Evolutionary conservation across 2,797 vertebrate genomes (phyloP), one percentile per base, ranked within the genome.

Genomic region (Dallia pectoralis): DNA sequence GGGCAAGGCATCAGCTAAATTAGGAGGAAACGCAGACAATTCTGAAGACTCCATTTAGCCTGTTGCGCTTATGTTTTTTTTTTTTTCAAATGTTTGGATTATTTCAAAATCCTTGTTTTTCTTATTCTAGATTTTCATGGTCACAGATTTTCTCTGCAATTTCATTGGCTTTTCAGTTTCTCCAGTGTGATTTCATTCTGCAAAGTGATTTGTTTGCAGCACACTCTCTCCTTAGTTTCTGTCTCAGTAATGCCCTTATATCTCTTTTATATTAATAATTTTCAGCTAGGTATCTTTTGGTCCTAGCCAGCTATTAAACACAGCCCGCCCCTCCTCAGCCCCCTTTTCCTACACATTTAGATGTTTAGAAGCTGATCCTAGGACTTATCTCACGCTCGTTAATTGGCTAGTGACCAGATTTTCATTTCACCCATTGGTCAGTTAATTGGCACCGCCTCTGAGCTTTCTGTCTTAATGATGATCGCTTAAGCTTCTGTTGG

Each of bases 161-260:
- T 51, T 27, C 18, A 69, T 49, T 69, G 65, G 29, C 65, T 51
- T 71, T 67, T 81, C 22, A 3, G 44, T 25, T 36, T 11, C 9
- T 62, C 62, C 16, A 22, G 22, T 44, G 33, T 61, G 25, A 25
- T 40, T 40, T 29, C 8, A 16, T 40, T 56, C 33, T 49, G 40
- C 6, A 44, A 14, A 44, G 8, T 44, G 2, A 44, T 44, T 44
- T 44, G 40, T 44, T 44, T 14, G 14, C 40, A n/a, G n/a, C n/a
- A n/a, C n/a, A n/a, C n/a, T n/a, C n/a, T n/a, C n/a, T n/a, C n/a
- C n/a, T n/a, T n/a, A n/a, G n/a, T n/a, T n/a, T n/a, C n/a, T n/a
- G n/a, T n/a, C n/a, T n/a, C n/a, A n/a, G n/a, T n/a, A n/a, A n/a
- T n/a, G n/a, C n/a, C n/a, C n/a, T n/a, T n/a, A n/a, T n/a, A n/a